Evolutionary conservation across 2,888 invertebrate species (phyloP), one percentile per base, ranked within the genome.

Genomic region (Melinaea menophilus): DNA sequence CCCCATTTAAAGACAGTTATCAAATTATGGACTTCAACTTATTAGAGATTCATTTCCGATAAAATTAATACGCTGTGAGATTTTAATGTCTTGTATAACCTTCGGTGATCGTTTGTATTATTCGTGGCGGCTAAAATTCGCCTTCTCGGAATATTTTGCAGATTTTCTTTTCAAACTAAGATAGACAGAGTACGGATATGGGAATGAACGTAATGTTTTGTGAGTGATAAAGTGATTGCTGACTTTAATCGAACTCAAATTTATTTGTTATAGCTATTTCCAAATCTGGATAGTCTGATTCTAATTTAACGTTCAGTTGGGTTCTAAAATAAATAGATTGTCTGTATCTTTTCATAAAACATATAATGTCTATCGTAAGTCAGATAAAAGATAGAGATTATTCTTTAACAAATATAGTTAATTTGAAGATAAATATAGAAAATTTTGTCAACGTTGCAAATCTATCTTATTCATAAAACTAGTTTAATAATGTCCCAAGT

Each of bases 71-170:
- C 68, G 72, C 75, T 80, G 85, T 81, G 85, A 79, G 84, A 79
- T 83, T 85, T 86, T 86, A 86, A 86, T 86, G 82, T 84, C 82
- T 82, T 84, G 73, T 80, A 80, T 22, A 22, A 22, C 22, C 75
- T 78, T 73, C 77, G 80, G 76, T 80, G 82, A 82, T 83, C 78
- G 74, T 73, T 74, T 86, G 79, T 84, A 86, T 87, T 83, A 86
- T 86, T 85, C 84, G 83, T 81, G 74, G 69, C 64, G 65, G 66
- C 69, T 66, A 71, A 56, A 48, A 64, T 68, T 64, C 64, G 71
- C 70, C 67, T 67, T 72, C 71, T 66, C 72, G 67, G 71, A 72
- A 74, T 74, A 72, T 72, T 72, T 73, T 71, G 58, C 67, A 72
- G 68, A 73, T 71, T 70, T 69, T 71, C 67, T 65, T 67, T 41